phyloP scores from a whole-genome alignment of 2,888 invertebrate species.

The Diarsia mendica region DNA sequence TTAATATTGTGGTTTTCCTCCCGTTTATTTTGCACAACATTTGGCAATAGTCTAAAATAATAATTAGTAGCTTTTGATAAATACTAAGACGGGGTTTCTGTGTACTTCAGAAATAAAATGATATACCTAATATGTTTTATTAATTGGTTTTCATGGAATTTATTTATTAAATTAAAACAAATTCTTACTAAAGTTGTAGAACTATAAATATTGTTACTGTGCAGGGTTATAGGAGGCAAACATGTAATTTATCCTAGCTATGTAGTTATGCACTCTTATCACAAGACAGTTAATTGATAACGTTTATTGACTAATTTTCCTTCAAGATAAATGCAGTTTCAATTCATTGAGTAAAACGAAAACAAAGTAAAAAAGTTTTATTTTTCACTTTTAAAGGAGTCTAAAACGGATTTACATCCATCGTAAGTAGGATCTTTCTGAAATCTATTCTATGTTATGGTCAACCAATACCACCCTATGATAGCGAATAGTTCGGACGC shows the following conservation, averaged over 20 bases:
- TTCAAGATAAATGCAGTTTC: neutral
- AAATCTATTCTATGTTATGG: too few species aligned
- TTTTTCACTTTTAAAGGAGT: neutral
- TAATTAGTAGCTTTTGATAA: neutral
- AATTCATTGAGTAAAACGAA: neutral
- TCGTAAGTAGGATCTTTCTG: too few species aligned
- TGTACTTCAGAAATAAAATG: too few species aligned
- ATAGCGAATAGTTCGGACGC: neutral
- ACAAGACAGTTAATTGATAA: slow-evolving; percentile 31
- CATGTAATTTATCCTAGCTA: slow-evolving; percentile 9
- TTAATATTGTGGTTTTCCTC: slow-evolving; percentile 6
- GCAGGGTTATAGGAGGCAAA: slow-evolving; percentile 30
- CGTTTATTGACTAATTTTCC: slow-evolving; percentile 10
- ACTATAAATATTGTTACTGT: neutral
- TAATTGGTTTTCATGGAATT: neutral
- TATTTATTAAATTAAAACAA: neutral
- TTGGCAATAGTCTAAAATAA: neutral
- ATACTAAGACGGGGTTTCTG: neutral
- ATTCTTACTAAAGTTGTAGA: too few species aligned
- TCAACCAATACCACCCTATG: neutral
- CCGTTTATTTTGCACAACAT: slow-evolving; percentile 13
- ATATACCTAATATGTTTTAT: neutral
- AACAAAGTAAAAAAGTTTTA: neutral
- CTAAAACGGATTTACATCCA: neutral
- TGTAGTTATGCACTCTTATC: slow-evolving; percentile 28